Conservation (phyloP, 37 sponge, comb jelly and placozoan species). For the Cliona cf. orientalis region DNA sequence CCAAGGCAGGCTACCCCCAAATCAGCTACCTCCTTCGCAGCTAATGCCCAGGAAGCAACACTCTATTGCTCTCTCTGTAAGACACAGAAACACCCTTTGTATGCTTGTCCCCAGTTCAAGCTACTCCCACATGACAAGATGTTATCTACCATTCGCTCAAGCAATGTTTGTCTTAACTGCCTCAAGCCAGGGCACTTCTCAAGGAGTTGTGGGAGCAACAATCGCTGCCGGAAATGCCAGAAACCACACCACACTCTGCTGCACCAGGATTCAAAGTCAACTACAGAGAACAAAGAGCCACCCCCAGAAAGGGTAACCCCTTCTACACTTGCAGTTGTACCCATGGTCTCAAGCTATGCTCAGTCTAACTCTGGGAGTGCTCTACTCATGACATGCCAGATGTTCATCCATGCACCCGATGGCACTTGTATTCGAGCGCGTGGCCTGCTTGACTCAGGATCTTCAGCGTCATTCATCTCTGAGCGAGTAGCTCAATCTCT, state of each 20-base stretch:
- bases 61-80: slow-evolving; percentile 17
- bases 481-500: slow-evolving; percentile 41
- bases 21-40: background rate
- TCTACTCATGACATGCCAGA: slow-evolving; percentile 39
- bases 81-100: slow-evolving; percentile 30
- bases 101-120: slow-evolving; percentile 28
- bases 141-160: slow-evolving; percentile 12
- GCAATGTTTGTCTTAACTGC: slow-evolving; percentile 36
- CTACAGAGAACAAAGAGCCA: background rate
- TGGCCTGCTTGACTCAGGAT: slow-evolving; percentile 35
- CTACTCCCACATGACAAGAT: slow-evolving; percentile 40
- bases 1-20: slow-evolving; percentile 2
- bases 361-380: background rate
- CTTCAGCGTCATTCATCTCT: slow-evolving; percentile 35
- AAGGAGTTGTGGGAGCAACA: slow-evolving; percentile 8
- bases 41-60: background rate
- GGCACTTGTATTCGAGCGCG: slow-evolving; percentile 14
- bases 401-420: slow-evolving; percentile 25
- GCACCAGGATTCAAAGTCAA: slow-evolving; percentile 1
- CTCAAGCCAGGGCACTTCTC: slow-evolving; percentile 32
- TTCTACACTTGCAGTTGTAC: slow-evolving; percentile 3
- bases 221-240: slow-evolving; percentile 29
- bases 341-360: background rate
- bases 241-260: slow-evolving; percentile 41
- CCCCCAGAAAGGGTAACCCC: background rate